Base-by-base conservation (phyloP, 2,888 invertebrate genomes). In the Melolontha melolontha region DNA sequence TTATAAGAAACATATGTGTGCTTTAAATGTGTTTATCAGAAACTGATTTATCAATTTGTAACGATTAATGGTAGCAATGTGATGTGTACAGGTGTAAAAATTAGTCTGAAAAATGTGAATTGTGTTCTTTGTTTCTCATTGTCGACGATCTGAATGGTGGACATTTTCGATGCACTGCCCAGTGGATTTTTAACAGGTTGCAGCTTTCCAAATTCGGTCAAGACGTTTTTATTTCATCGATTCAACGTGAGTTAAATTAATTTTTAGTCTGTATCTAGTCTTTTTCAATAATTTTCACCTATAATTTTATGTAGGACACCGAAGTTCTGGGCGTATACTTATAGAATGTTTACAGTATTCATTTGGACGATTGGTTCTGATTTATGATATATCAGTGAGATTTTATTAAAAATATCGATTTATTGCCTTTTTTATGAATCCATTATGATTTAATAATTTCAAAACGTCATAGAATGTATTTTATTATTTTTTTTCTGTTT, bases 361-460 rank as follows among this genome's bases (percentile, higher is more conserved):
- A 73, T 69, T 73, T 82, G 82, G 82, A 75, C 82, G 62, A 64
- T 65, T 71, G 66, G 54, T 54, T 69, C 70, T 71, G 70, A 71
- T 71, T 71, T 70, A 68, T 70, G 67, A 66, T 71, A 64, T 57
- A 70, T 67, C 54, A 34, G 64, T 50, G 64, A 74, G 77, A 78
- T 80, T 81, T 79, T 79, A 78, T 80, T 79, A 78, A 80, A 80
- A 79, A 75, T 81, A 80, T 79, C 76, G 79, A 80, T 81, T 77
- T 73, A 70, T 73, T 55, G 68, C 65, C 54, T 51, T 47, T 34
- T 72, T 70, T 71, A 71, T 70, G 64, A 66, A 64, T 44, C 47
- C 55, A 40, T 57, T 59, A 66, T 47, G 65, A 66, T 71, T 71
- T 67, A 69, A 67, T 69, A 65, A 50, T 57, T 16, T 40, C 42